A percentile compares a stretch with the other conserved stretches of the same genome.
These are phyloP conservation scores for Drosophila neotestacea DNA, from an alignment of 2,888 invertebrate species.

Conservation along the genomic window DNA sequence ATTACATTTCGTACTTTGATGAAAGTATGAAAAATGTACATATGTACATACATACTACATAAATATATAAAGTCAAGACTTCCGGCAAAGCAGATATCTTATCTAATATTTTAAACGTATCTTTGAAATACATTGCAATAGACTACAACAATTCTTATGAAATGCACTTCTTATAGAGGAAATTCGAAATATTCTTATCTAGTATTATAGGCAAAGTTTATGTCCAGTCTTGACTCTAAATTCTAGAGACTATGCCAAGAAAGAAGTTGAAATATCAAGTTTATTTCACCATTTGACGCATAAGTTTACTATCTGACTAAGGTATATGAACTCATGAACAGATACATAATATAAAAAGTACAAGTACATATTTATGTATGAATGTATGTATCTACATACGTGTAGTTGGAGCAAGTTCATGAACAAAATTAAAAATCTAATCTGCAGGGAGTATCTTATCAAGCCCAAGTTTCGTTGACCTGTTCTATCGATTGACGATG, in stretches of 20 bases:
- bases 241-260: not conserved
- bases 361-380: constrained; percentile 16
- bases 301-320: constrained; percentile 8
- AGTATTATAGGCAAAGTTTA: not conserved
- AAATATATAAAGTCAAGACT: constrained; percentile 2
- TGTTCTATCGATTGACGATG: constrained; percentile 32
- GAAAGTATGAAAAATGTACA: not conserved
- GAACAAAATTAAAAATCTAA: constrained; percentile 62
- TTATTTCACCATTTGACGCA: constrained; percentile 18
- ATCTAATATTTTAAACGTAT: not conserved
- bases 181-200: no score
- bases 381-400: no score
- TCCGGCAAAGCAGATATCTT: not conserved
- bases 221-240: not conserved
- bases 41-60: not conserved
- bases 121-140: not conserved
- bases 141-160: no score
- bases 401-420: constrained; percentile 15
- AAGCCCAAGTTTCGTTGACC: constrained; percentile 65
- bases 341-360: constrained; percentile 9
- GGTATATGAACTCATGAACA: constrained; percentile 20
- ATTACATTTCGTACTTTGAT: not conserved
- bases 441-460: constrained; percentile 57
- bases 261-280: not conserved
- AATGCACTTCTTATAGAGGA: no score